Evolutionary conservation across 92 coral and sea anemone genomes (phyloP), one percentile per base, ranked within the genome.

Genomic region (Zoanthus gigantus): DNA sequence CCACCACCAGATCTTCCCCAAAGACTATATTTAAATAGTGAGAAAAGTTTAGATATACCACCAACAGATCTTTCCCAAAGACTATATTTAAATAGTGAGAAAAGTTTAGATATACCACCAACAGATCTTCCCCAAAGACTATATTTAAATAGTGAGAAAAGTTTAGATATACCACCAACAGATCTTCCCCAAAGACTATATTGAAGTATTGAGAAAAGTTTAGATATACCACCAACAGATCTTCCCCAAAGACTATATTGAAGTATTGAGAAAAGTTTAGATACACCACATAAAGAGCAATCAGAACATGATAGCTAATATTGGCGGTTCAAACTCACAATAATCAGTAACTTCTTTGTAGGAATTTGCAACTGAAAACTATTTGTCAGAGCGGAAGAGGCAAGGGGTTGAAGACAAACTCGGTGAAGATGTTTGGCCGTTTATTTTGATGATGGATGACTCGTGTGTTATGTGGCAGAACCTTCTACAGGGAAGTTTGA

Each of bases 391-490:
- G 77, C 92, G 99, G 42, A 78, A 91, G 88, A 95, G 99, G 32
- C 99, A 92, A 72, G 95, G 89, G 23, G 80, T 93, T 75, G 84
- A 86, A 52, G 92, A 92, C 5, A 90, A 87, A 37, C 84, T 82
- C 14, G 88, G 90, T 13, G 92, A 89, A 67, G 95, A 90, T 47
- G 92, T 95, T 44, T 97, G 99, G 99, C 99, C 99, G 0, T 86
- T 89, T 83, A 81, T 97, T 76, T 89, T 95, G 76, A 92, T 97
- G 96, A 91, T 97, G 98, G 99, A 97, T 44, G 99, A 97, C 87
- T 95, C 99, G n/a, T 97, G 99, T 79, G 99, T 94, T 46, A 92
- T 95, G 97, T 97, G 99, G 99, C 97, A 97, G 86, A 94, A 95
- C 76, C 95, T 93, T 52, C 90, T 93, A 56, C 88, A 89, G 74